phyloP scores from a whole-genome alignment of 2,797 vertebrate genomes.

The Pangasius larnaudii region DNA sequence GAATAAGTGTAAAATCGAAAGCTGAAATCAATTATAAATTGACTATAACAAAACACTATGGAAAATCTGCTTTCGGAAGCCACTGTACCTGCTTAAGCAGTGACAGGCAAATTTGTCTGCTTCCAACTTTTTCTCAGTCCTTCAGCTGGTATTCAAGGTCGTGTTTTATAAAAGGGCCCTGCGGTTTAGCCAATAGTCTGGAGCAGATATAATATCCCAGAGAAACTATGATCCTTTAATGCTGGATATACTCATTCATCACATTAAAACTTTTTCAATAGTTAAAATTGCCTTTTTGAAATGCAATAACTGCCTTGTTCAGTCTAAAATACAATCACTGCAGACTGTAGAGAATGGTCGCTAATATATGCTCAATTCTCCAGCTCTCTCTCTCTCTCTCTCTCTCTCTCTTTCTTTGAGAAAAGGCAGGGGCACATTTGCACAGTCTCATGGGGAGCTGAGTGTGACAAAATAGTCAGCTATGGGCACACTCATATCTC shows the following conservation, averaged over 20 bases:
- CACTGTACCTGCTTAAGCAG: constrained; percentile 2
- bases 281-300: constrained; percentile 17
- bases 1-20: background rate
- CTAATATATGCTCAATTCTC: background rate
- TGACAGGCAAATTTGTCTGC: constrained; percentile 35
- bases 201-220: background rate
- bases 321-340: constrained; percentile 18
- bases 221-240: constrained; percentile 6
- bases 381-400: background rate
- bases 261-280: constrained; percentile 10
- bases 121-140: constrained; percentile 17
- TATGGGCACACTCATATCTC: background rate
- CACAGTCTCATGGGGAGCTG: background rate
- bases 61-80: background rate
- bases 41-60: background rate
- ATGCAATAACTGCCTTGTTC: constrained; percentile 18
- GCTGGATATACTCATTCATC: constrained; percentile 21
- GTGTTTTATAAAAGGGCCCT: constrained; percentile 20
- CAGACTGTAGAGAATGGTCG: background rate
- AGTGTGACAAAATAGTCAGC: constrained; percentile 7
- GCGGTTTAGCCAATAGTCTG: background rate
- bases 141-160: constrained; percentile 35
- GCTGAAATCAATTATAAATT: background rate
- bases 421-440: constrained; percentile 1
- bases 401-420: background rate